Evolutionary conservation across 1,140 invertebrate genomes (phyloP).

Genomic region (Apis mellifera): Amel_HAv3.1 CM009931.2:26297001-26297500

Average conservation of each 20-base stretch:
- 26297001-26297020: conserved; percentile 26
- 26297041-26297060: conserved; percentile 25
- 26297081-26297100: conserved; percentile 34
- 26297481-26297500: conserved; percentile 8
- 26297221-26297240: conserved; percentile 4
- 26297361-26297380: conserved; percentile 70
- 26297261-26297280: conserved; percentile 57
- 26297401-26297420: conserved; percentile 61
- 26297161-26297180: conserved; percentile 32
- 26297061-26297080: conserved; percentile 38
- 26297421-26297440: conserved; percentile 11
- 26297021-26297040: neutral
- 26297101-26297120: conserved; percentile 61
- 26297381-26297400: conserved; percentile 74
- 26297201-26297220: too few relatives aligned
- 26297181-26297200: too few relatives aligned
- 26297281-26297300: neutral
- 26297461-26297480: conserved; percentile 15
- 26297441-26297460: conserved; percentile 22
- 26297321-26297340: conserved; percentile 64
- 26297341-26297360: conserved; percentile 69
- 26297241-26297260: conserved; percentile 19
- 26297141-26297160: conserved; percentile 44
- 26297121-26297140: conserved; percentile 60
- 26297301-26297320: conserved; percentile 52